Base-by-base conservation (phyloP, 1,140 invertebrate genomes). In the Bombus cullumanus region DNA sequence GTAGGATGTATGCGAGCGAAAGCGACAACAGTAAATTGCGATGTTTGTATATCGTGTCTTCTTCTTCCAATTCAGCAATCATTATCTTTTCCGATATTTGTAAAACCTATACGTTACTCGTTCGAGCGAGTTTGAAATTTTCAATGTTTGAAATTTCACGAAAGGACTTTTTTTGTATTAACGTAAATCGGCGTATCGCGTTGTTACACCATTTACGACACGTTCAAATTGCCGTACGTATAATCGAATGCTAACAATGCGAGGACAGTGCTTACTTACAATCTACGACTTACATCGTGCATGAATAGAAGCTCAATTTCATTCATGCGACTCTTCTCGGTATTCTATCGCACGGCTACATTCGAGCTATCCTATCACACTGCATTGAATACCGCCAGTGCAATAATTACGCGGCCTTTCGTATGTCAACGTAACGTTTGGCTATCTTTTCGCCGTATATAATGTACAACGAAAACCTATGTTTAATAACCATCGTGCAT, bases 201-300 rank as follows among this genome's bases (percentile, higher is more conserved):
- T 72, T 53, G 53, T 85, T 80, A 53, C 47, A 0, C 18, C 47
- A 22, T 53, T 53, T 53, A 80, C 66, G 68, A 62, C 39, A 72
- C 83, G 39, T 43, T 41, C 77, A 64, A 81, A 89, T 73, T 84
- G 84, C 79, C 73, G 79, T 53, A 53, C 18, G 47, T 89, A 86
- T 87, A 87, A 81, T 86, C 88, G 84, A 90, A 82, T 39, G 77
- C 75, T 76, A 64, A 73, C 75, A 89, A 89, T 71, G 31, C 71
- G 28, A 71, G 78, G 87, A 92, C 88, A 89, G 91, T 92, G 89
- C 89, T 84, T 92, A 89, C 91, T 92, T 91, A 93, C 91, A 85
- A 94, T 89, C 87, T 92, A 89, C 89, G 88, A 86, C 87, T 89
- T 90, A 83, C 66, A 86, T 81, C 88, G 90, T 84, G 89, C 84